These are phyloP conservation scores for Lochmaea capreae DNA, from an alignment of 2,888 invertebrate species.

Conservation along the genomic window DNA sequence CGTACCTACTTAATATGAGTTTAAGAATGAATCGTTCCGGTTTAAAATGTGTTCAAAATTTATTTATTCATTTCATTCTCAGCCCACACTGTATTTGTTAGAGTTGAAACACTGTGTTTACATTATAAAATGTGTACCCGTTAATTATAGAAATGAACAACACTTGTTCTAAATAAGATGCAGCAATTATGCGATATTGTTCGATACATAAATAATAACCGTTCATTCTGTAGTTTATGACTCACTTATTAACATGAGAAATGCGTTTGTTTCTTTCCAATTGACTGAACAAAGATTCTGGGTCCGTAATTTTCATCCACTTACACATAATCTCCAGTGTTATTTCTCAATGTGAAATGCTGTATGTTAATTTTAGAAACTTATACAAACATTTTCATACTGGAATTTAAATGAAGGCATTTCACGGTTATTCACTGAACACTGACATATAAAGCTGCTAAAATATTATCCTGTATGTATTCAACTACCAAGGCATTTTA, in stretches of 20 bases:
- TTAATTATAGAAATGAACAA: constrained; percentile 13
- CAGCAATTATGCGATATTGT: constrained; percentile 5
- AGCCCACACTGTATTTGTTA: too few relatives aligned
- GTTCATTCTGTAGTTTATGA: constrained; percentile 18
- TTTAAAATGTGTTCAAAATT: too few relatives aligned
- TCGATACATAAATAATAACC: constrained; percentile 16
- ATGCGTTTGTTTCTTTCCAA: constrained; percentile 23
- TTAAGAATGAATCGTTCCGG: too few relatives aligned
- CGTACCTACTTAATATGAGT: too few relatives aligned
- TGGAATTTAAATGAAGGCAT: constrained; percentile 44
- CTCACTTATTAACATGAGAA: constrained; percentile 18
- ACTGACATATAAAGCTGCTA: constrained; percentile 32
- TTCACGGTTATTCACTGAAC: constrained; percentile 39
- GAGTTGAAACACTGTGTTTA: too few relatives aligned
- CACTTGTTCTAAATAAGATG: background rate
- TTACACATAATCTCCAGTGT: constrained; percentile 4
- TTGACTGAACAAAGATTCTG: constrained; percentile 24
- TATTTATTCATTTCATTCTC: too few relatives aligned
- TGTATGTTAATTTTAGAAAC: constrained; percentile 42
- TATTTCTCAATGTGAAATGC: constrained; percentile 14
- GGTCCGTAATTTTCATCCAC: constrained; percentile 23
- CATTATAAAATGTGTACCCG: background rate
- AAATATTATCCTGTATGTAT: constrained; percentile 30
- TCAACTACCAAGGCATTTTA: constrained; percentile 29
- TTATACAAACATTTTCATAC: constrained; percentile 42